Conservation (phyloP, 2,797 vertebrate genomes). For the Sebastes iracundus region DNA sequence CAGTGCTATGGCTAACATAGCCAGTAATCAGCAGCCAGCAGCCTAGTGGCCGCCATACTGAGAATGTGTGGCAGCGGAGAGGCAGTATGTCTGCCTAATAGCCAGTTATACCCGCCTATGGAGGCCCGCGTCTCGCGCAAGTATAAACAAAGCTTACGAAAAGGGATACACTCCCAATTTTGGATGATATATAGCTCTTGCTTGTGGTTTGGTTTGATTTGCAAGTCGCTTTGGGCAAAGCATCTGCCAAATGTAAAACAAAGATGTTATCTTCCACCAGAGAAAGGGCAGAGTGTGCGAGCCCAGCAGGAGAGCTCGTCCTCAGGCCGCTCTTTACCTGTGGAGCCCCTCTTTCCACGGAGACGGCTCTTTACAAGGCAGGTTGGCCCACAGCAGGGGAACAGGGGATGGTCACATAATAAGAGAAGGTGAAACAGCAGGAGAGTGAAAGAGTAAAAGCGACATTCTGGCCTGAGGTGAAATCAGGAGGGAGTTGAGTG, state of each 20-base stretch:
- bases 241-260: constrained; percentile 1
- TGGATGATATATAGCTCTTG: not conserved
- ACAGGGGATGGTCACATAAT: constrained; percentile 40
- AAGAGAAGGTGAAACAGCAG: constrained; percentile 73
- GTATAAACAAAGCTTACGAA: too few species aligned
- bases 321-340: constrained; percentile 67
- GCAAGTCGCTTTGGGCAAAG: not conserved
- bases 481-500: constrained; percentile 38
- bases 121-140: too few species aligned
- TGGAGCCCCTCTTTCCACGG: constrained; percentile 53
- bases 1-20: too few species aligned
- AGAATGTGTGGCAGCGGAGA: too few species aligned
- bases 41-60: too few species aligned
- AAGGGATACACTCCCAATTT: not conserved
- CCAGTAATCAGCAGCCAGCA: too few species aligned
- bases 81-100: too few species aligned
- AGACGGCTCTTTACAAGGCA: constrained; percentile 55
- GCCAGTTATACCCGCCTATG: too few species aligned
- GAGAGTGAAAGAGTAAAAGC: constrained; percentile 32
- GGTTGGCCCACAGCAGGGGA: constrained; percentile 56
- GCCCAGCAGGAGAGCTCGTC: constrained; percentile 67
- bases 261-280: constrained; percentile 30
- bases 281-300: constrained; percentile 55
- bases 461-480: constrained; percentile 58
- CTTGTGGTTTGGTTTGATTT: not conserved